phyloP scores from a whole-genome alignment of 2,888 invertebrate species.

The Caenorhabditis sp. region DNA sequence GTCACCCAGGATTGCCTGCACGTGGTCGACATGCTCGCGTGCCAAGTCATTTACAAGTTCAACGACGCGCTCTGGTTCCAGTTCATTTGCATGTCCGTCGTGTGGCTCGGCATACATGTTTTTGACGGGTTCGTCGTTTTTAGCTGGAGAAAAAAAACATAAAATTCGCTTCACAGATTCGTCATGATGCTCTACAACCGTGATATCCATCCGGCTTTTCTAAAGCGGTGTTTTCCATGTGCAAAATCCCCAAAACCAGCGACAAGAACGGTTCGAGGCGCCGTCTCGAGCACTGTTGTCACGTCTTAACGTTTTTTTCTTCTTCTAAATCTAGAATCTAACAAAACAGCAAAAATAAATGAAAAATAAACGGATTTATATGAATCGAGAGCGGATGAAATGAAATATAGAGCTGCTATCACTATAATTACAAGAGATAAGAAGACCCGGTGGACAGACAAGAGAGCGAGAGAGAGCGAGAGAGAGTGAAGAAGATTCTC shows the following conservation, averaged over 20 bases:
- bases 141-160: background rate
- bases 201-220: constrained; percentile 28
- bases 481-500: background rate
- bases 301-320: constrained; percentile 14
- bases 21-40: constrained; percentile 57
- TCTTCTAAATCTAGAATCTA: no score
- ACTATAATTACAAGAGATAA: background rate
- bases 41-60: constrained; percentile 64
- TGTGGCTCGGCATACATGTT: constrained; percentile 63
- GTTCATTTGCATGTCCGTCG: constrained; percentile 60
- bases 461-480: background rate
- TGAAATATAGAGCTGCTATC: background rate
- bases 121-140: constrained; percentile 51
- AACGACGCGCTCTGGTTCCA: constrained; percentile 63
- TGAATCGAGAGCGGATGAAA: background rate
- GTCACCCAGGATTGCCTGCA: constrained; percentile 62
- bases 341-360: background rate
- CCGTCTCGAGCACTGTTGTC: background rate
- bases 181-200: constrained; percentile 47
- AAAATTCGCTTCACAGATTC: constrained; percentile 23
- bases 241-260: background rate
- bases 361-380: constrained; percentile 8
- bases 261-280: no score
- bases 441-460: constrained; percentile 10
- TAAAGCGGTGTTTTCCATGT: background rate